A percentile compares a stretch with the other conserved stretches of the same genome.
These are phyloP conservation scores for Drosophila barbarae DNA, from an alignment of 2,888 invertebrate species.

Conservation along the genomic window DNA sequence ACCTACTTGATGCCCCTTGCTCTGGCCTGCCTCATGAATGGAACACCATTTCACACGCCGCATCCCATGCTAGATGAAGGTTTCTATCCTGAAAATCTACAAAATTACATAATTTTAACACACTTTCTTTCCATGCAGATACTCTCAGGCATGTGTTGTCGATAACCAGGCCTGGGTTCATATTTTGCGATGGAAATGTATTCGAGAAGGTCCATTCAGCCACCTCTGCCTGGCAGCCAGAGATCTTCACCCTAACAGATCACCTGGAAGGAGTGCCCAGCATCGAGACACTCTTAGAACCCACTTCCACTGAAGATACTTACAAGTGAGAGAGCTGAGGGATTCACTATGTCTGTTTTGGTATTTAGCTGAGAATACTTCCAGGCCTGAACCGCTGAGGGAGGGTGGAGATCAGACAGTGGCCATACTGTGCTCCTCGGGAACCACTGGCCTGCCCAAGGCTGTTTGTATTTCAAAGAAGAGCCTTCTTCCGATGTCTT, in stretches of 20 bases:
- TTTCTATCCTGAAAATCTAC: background rate
- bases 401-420: slow-evolving; percentile 56
- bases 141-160: slow-evolving; percentile 42
- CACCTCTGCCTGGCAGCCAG: slow-evolving; percentile 43
- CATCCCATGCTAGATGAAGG: slow-evolving; percentile 65
- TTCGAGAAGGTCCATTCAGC: slow-evolving; percentile 48
- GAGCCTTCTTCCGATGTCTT: slow-evolving; percentile 40
- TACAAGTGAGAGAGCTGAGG: slow-evolving; percentile 47
- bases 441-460: slow-evolving; percentile 69
- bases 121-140: slow-evolving; percentile 15
- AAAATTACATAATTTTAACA: background rate
- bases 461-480: slow-evolving; percentile 58
- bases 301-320: slow-evolving; percentile 38
- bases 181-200: slow-evolving; percentile 54
- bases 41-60: slow-evolving; percentile 64
- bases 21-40: slow-evolving; percentile 66
- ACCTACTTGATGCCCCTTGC: slow-evolving; percentile 67
- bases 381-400: slow-evolving; percentile 44
- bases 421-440: slow-evolving; percentile 66
- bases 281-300: slow-evolving; percentile 44
- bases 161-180: slow-evolving; percentile 50
- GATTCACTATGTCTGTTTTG: no score
- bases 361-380: background rate
- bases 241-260: slow-evolving; percentile 47
- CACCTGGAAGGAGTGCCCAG: slow-evolving; percentile 47